Conservation (phyloP, 2,113 vertebrate genomes). For the Cisticola juncidis region DNA sequence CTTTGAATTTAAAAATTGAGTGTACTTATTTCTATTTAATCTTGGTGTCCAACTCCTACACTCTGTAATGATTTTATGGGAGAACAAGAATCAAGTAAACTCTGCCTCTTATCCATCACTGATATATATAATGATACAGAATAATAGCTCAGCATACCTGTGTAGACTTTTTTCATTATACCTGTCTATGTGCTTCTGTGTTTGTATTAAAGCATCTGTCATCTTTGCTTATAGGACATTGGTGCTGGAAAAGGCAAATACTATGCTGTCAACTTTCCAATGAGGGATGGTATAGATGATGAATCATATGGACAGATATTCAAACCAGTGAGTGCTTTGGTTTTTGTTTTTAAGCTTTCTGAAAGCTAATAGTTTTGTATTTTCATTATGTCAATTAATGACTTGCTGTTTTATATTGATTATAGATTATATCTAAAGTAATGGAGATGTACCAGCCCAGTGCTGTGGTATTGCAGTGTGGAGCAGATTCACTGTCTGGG, state of each 20-base stretch:
- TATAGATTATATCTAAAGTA: slow-evolving; percentile 84
- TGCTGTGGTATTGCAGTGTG: slow-evolving; percentile 83
- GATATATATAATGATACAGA: background rate
- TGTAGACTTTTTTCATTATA: background rate
- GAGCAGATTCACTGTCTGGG: slow-evolving; percentile 83
- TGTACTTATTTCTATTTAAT: background rate
- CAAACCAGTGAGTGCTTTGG: slow-evolving; percentile 77
- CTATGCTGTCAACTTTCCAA: slow-evolving; percentile 86
- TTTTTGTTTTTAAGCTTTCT: background rate
- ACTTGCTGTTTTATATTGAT: background rate
- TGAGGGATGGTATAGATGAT: slow-evolving; percentile 87
- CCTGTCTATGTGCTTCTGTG: background rate
- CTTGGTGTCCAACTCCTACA: background rate
- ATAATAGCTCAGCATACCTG: background rate
- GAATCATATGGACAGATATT: slow-evolving; percentile 85
- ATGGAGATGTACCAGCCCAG: slow-evolving; percentile 88
- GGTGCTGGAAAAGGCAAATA: slow-evolving; percentile 92
- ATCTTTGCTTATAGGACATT: slow-evolving; percentile 78
- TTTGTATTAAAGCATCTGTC: background rate
- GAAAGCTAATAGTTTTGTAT: background rate
- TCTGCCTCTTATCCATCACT: background rate
- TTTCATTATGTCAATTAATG: background rate
- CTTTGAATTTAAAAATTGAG: background rate
- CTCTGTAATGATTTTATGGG: background rate
- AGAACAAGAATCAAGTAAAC: background rate